Base-by-base conservation (phyloP, 2,888 invertebrate species). In the Noctua janthina region DNA sequence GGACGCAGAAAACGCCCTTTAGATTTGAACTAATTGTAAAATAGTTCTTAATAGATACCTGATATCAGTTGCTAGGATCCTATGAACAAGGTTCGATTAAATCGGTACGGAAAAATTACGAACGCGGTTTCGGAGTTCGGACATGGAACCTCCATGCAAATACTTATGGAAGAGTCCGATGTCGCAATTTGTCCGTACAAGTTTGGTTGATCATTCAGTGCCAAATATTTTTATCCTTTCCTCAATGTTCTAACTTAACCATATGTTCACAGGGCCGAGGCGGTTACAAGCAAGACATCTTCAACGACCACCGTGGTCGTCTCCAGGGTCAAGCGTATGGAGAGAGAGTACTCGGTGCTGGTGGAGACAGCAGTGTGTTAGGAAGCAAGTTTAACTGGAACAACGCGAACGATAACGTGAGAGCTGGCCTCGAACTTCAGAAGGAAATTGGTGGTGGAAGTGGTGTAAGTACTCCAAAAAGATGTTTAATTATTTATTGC, bases 381-480 rank as follows among this genome's bases (percentile, higher is more conserved):
- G 95, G 95, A 0, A 94, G 95, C 1, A 90, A 90, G 0, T 87
- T 96, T 1, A 92, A 94, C 88, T 96, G 94, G 93, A n/a, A 91
- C 4, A 89, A 92, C 68, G 89, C 91, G 2, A 89, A 92, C 56
- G 89, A 93, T 67, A 92, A 94, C 69, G 86, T 93, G 0, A 92
- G 93, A 67, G 92, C 94, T 0, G 92, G 92, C 0, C 56, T 95
- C 0, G 96, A 95, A 49, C 62, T 94, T n/a, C 94, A 90, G 87
- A 93, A 91, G 77, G 90, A 93, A 81, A 92, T 95, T 3, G 94
- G 94, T 51, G 93, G 94, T 1, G 91, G 92, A 0, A 91, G 93
- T 79, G 93, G 92, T 39, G 95, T 96, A 77, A 94, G 94, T 90
- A 79, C 1, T 62, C 2, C 5, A 13, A 15, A 56, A n/a, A 20